phyloP scores from a whole-genome alignment of 1,140 invertebrate species.

The Pseudomyrmex cubaensis region DNA sequence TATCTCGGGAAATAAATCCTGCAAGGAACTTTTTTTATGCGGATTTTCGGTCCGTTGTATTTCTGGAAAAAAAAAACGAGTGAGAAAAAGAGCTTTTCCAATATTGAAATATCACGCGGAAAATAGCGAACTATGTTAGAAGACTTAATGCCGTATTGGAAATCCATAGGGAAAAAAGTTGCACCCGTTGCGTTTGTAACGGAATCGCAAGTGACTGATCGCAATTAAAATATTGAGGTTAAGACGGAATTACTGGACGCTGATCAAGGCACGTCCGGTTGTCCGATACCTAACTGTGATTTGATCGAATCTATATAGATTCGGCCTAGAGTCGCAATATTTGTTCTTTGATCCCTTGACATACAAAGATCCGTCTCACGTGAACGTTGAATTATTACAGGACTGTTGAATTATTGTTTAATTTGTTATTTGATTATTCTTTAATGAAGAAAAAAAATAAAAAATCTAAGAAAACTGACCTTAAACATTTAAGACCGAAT shows the following conservation, averaged over 20 bases:
- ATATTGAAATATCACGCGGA: conserved; percentile 1
- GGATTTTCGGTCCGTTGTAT: neutral
- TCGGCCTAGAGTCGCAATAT: neutral
- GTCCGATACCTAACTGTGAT: neutral
- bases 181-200: neutral
- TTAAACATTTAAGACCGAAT: too few species aligned
- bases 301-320: too few species aligned
- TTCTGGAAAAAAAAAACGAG: too few species aligned
- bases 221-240: conserved; percentile 48
- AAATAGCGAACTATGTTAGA: conserved; percentile 21
- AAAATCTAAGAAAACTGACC: too few species aligned
- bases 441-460: too few species aligned
- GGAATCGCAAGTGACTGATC: conserved; percentile 38
- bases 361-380: neutral
- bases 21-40: conserved; percentile 18
- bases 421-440: too few species aligned
- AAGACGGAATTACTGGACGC: neutral
- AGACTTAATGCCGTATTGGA: conserved; percentile 40
- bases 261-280: neutral
- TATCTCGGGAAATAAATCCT: conserved; percentile 21
- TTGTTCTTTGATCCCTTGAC: neutral
- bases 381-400: too few species aligned
- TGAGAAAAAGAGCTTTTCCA: neutral
- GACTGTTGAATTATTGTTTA: too few species aligned
- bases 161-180: conserved; percentile 25